Conservation (phyloP, 2,888 invertebrate species). For the Meloe dianella region DNA sequence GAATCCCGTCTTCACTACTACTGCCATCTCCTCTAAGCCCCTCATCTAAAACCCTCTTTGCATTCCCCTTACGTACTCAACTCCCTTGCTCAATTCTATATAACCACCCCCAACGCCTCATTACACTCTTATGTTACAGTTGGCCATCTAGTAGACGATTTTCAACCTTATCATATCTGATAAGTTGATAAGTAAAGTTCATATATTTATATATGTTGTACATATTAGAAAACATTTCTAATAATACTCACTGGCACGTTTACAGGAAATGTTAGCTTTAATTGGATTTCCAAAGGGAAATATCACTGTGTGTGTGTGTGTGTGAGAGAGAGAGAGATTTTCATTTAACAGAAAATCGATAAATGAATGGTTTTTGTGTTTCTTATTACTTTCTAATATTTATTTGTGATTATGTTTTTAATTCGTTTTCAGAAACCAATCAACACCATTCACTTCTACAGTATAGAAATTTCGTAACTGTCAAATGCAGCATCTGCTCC, state of each 20-base stretch:
- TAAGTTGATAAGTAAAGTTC: conserved; percentile 40
- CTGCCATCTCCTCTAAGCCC: neutral
- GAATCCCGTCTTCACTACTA: conserved; percentile 49
- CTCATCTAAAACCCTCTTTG: conserved; percentile 6
- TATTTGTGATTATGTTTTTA: conserved; percentile 33
- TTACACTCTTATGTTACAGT: conserved; percentile 55
- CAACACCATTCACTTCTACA: conserved; percentile 26
- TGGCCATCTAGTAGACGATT: conserved; percentile 53
- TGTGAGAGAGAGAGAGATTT: neutral
- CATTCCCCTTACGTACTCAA: conserved; percentile 20
- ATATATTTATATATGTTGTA: conserved; percentile 19
- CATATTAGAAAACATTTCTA: conserved; percentile 12
- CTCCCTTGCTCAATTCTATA: conserved; percentile 52
- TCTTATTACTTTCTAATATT: conserved; percentile 29
- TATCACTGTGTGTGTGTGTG: neutral
- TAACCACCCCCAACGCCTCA: conserved; percentile 58
- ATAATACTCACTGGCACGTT: conserved; percentile 5
- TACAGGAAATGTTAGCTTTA: conserved; percentile 32
- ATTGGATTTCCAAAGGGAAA: conserved; percentile 44
- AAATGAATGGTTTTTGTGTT: neutral
- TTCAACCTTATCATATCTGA: conserved; percentile 56
- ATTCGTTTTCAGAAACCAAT: conserved; percentile 12
- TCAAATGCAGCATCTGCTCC: conserved; percentile 44
- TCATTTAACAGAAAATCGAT: neutral
- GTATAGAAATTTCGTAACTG: conserved; percentile 44